Evolutionary conservation across 2,113 vertebrate genomes (phyloP).

Genomic region (Barbus barbus): DNA sequence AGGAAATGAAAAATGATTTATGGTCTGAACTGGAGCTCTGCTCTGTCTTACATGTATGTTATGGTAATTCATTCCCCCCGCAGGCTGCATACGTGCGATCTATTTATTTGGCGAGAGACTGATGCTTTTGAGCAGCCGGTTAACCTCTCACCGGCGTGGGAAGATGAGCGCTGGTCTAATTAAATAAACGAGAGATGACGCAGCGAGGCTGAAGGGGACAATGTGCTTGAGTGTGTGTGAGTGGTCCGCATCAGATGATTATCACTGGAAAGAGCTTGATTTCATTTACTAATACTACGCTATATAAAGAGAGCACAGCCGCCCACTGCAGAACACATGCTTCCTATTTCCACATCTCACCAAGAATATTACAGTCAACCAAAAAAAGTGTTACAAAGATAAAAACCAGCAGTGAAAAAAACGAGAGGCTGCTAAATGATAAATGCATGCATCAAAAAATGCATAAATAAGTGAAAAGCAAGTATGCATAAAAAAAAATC

Average conservation of each 20-base stretch:
- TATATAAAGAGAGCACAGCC: constrained; percentile 12
- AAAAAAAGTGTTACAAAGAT: background rate
- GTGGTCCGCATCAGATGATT: background rate
- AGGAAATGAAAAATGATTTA: constrained; percentile 12
- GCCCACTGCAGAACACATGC: background rate
- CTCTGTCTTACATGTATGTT: background rate
- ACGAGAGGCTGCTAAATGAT: background rate
- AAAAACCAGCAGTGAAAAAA: background rate
- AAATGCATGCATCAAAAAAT: background rate
- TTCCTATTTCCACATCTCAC: background rate
- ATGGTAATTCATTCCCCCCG: constrained; percentile 23
- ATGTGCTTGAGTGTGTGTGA: background rate
- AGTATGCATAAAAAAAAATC: background rate
- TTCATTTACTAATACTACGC: constrained; percentile 14
- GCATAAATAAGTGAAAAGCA: background rate
- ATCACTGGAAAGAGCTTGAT: constrained; percentile 5
- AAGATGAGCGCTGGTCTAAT: constrained; percentile 24
- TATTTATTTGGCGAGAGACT: constrained; percentile 12
- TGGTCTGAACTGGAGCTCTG: background rate
- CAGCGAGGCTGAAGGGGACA: constrained; percentile 11
- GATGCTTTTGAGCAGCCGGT: constrained; percentile 15
- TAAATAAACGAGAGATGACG: constrained; percentile 34
- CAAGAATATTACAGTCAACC: background rate
- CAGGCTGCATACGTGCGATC: constrained; percentile 30
- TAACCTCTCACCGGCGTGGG: constrained; percentile 35